Base-by-base conservation (phyloP, 2,888 invertebrate genomes). In the Acheta domesticus region DNA sequence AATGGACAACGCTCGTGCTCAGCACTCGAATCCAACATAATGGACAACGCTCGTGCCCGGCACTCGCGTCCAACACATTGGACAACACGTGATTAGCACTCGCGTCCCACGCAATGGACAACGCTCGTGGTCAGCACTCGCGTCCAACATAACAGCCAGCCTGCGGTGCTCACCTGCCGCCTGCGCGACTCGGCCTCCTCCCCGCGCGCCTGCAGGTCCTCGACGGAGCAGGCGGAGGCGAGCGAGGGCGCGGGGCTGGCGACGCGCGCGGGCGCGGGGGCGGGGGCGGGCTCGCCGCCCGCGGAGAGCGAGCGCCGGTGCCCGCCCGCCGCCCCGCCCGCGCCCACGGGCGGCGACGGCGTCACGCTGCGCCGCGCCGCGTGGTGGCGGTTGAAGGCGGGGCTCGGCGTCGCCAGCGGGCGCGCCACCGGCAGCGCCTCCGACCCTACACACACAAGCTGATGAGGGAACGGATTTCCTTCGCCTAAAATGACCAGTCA, bases 371-470 rank as follows among this genome's bases (percentile, higher is more conserved):
- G 83, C 14, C 79, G 73, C 8, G 81, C 76, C 79, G 82, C 49
- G 74, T 80, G 73, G 83, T 89, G 89, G 21, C 89, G 86, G 85
- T 89, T 89, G 83, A 88, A 89, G 48, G 88, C 88, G 0, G 89
- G 89, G 82, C 89, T 89, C 2, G 89, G 89, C 11, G 87, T 85
- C 48, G 87, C 86, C 23, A 81, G 49, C 1, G 74, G 74, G 11
- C 48, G n/a, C 2, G 74, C 12, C 14, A 14, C 19, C n/a, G 36
- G 50, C 16, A 23, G 20, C 23, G n/a, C 78, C 62, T 49, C 73
- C 12, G 78, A 23, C 14, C 14, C 48, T 23, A 36, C 36, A 5
- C 36, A 36, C 36, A 36, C 36, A 36, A 3, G 5, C 36, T 2
- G 1, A n/a, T n/a, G n/a, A n/a, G n/a, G n/a, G n/a, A n/a, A n/a